Percentiles rank a stretch among this genome's conserved stretches.
Conservation (phyloP, 2,797 vertebrate genomes). For the Rhynchonycteris naso region DNA sequence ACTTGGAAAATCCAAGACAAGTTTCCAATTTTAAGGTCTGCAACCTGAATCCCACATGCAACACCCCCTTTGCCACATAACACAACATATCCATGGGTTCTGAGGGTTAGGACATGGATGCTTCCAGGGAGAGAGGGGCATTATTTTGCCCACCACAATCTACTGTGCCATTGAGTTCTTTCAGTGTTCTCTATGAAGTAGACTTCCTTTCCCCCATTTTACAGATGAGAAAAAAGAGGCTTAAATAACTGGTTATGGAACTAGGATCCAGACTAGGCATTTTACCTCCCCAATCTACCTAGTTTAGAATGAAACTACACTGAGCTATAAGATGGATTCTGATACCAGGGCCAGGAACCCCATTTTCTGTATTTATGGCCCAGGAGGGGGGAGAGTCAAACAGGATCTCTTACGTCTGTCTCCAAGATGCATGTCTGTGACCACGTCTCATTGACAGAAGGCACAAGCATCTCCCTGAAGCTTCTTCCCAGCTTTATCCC, state of each 20-base stretch:
- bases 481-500: background rate
- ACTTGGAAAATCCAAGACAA: background rate
- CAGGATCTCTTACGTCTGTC: background rate
- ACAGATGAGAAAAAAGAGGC: background rate
- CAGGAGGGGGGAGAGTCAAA: background rate
- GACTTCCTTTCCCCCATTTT: background rate
- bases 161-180: background rate
- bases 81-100: background rate
- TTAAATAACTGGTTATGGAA: background rate
- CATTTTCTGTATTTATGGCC: background rate
- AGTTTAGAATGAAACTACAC: background rate
- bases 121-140: background rate
- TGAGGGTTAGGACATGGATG: background rate
- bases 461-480: background rate
- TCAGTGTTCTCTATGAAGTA: background rate
- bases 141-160: background rate
- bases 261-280: background rate
- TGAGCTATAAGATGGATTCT: background rate
- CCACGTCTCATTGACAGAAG: background rate
- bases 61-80: background rate
- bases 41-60: background rate
- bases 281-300: background rate
- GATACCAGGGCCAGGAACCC: background rate
- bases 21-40: background rate
- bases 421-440: background rate